Evolutionary conservation across 2,888 invertebrate species (phyloP), one percentile per base, ranked within the genome.

Genomic region (Raillietiella orientalis): DNA sequence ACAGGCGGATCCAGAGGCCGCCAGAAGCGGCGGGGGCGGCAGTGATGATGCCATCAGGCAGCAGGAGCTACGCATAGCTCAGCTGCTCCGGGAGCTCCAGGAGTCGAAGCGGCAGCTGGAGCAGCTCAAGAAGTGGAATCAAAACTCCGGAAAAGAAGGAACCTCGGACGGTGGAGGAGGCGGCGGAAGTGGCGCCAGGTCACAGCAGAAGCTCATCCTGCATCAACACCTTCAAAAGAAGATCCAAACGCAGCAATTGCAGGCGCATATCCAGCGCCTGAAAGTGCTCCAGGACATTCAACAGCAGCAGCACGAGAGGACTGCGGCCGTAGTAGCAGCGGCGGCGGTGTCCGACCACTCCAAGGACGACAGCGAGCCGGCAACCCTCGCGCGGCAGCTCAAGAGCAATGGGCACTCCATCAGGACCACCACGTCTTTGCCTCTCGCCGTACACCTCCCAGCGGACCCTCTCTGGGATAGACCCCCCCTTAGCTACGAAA

Each of bases 31-130:
- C 25, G 28, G 25, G 30, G 15, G 15, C 13, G 23, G 33, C 16
- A 56, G 55, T 31, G 69, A 72, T 38, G 71, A 72, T 36, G 60
- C 72, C 30, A 63, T 75, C 27, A 58, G 62, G 31, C 71, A 74
- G 38, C 79, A 82, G 42, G 65, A 67, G 38, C 59, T 70, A 27
- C 66, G 70, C 45, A 84, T 84, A 35, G 71, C 75, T 39, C 74
- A 77, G 39, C 50, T 82, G 23, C 72, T 79, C 43, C 51, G 74
- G 3, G 70, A 74, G 39, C 41, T 74, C 34, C 65, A 66, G 31
- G 59, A 65, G 34, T 70, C 69, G 2, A 65, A 72, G 31, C 59
- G 66, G 19, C 31, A 33, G 21, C 26, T 32, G 16, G 31, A 27
- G 26, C 16, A 27, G 28, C 26, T 21, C 16, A n/a, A n/a, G n/a